Evolutionary conservation across 2,113 vertebrate genomes (phyloP), one percentile per base, ranked within the genome.

Genomic region (Hippopotamus amphibius): DNA sequence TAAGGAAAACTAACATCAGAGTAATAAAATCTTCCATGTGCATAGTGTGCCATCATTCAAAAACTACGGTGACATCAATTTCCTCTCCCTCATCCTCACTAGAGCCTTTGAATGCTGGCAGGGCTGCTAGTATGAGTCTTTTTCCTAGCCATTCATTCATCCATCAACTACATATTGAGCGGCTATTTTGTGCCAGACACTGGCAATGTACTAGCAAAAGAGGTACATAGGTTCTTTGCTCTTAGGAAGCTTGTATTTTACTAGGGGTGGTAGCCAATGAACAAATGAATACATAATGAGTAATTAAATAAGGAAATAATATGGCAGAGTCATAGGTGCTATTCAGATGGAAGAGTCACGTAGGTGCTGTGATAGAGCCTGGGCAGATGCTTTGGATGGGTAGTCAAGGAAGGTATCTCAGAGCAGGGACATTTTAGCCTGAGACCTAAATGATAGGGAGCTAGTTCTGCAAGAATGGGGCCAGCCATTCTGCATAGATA

Each of bases 1-100:
- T 53, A 50, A 92, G 79, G 48, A 86, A 86, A 95, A 83, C 15
- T 24, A 89, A 74, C 83, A 55, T 46, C 19, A 59, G 69, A 90
- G 46, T 48, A 48, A 69, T 43, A 65, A 87, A 41, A 48, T 28
- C 11, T 55, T 74, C 68, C 41, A 50, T 68, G 69, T 95, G 15
- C 53, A n/a, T 5, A 41, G 11, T 26, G 33, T 6, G 72, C 9
- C 22, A 7, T 76, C 12, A 3, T 6, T 53, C 9, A 65, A 37
- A 86, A 95, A 37, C 30, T 61, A 55, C 28, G 41, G 16, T 72
- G 28, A 37, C 24, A 28, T 53, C 1, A 5, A 3, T 66, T 89
- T 93, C 26, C n/a, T 95, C 5, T 86, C 72, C 55, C 59, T 86
- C 19, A 14, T 76, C 17, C 33, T 85, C 74, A 53, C 2, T 41